Evolutionary conservation across 2,797 vertebrate genomes (phyloP), one percentile per base, ranked within the genome.

Genomic region (Gymnocypris eckloni): DNA sequence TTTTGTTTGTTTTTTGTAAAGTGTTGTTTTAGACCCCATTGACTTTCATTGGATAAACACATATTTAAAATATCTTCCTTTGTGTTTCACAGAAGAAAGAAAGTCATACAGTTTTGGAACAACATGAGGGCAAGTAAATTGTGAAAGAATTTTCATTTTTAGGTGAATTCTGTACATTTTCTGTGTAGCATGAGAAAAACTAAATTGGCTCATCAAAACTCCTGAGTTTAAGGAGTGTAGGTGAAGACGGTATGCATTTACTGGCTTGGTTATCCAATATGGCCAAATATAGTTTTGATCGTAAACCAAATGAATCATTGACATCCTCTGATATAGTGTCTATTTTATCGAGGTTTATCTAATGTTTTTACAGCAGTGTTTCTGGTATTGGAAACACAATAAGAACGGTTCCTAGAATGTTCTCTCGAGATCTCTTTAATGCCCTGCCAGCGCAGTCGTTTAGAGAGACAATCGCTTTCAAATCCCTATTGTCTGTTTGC

Each of bases 331-430:
- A 80, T 75, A 73, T 18, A 41, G 54, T 45, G 15, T 52, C 41
- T 61, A 54, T 73, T 85, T 86, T 75, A 86, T 86, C 43, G 78
- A 73, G 69, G 43, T 86, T 66, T 72, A 16, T 45, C 56, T 86
- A 86, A 86, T 86, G 84, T 86, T 75, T 87, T 89, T 82, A 86
- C 84, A 69, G 67, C 56, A 16, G 78, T 66, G 87, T 84, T 83
- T 86, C 56, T 79, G 33, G 67, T 81, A 86, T 86, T 80, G 84
- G 84, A 86, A 73, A 52, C 79, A 52, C 82, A 79, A 39, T 83
- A 75, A 86, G 54, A 73, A 66, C 48, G n/a, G 71, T 86, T 75
- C 64, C 41, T 69, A 54, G 13, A 73, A 64, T 78, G 43, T 79
- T 85, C 87, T 88, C 87, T 22, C 0, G 83, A 90, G 87, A 52